Base-by-base conservation (phyloP, 2,888 invertebrate genomes). In the Phalera bucephala region DNA sequence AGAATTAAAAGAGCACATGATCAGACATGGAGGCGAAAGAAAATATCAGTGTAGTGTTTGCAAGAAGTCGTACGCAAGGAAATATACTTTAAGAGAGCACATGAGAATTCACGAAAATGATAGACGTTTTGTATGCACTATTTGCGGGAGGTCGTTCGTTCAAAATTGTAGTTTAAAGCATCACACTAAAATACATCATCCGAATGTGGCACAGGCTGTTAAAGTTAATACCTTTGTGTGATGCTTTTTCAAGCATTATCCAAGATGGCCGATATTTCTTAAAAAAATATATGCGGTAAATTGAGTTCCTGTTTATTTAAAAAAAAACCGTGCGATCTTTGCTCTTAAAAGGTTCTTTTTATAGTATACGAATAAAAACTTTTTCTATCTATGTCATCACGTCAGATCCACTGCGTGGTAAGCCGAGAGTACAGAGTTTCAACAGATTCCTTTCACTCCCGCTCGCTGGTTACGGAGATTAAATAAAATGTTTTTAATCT, bases 1-100 rank as follows among this genome's bases (percentile, higher is more conserved):
- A 0, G 91, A 91, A 34, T 66, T 91, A n/a, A 90, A 88, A 21
- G 85, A 88, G 8, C 91, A 91, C 26, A 91, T 91, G 88, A 52
- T 91, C 0, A 78, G 84, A 5, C 91, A 91, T 23, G 83, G 82
- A 0, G 91, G 91, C 0, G 91, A 91, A 36, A 75, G 86, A 3
- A 90, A 87, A 36, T 87, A 80, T 28, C 79, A 87, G 22, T 91
- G 91, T 38, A 71, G 60, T 0, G 49, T 91, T 0, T 92, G 92
- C 33, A 83, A 85, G 31, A 91, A 91, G 39, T 71, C 86, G 0
- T 92, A 91, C 34, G 85, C 87, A 0, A 78, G 88, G 40, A 85
- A 82, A 27, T 80, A 80, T 45, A 88, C 87, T 0, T 49, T 89
- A n/a, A 68, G 70, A 1, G 84, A 85, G 26, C 89, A 88, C 45